These are phyloP conservation scores for Hydractinia echinata DNA, from an alignment of 30 jellyfish, hydroid and myxozoan genomes.

Conservation along the genomic window DNA sequence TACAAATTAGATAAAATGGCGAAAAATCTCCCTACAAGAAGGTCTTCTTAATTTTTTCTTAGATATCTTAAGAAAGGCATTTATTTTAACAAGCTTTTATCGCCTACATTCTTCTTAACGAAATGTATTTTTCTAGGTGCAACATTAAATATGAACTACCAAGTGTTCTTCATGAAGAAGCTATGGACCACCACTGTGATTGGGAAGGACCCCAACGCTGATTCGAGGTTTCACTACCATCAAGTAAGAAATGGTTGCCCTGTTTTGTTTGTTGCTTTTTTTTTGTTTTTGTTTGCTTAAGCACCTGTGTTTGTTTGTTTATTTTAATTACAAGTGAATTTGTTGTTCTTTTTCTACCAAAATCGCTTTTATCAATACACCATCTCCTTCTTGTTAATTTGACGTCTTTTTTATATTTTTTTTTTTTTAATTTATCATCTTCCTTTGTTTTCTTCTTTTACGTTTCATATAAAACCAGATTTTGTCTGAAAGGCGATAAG, in stretches of 20 bases:
- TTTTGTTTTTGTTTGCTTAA: too few relatives aligned
- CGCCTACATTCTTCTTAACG: not conserved
- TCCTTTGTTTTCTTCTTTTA: too few relatives aligned
- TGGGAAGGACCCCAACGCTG: slow-evolving; percentile 84
- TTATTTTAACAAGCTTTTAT: not conserved
- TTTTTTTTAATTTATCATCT: too few relatives aligned
- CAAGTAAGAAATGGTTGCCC: slow-evolving; percentile 35
- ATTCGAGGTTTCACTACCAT: slow-evolving; percentile 70
- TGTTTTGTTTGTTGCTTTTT: too few relatives aligned
- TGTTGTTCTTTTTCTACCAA: too few relatives aligned
- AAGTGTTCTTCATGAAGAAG: slow-evolving; percentile 90
- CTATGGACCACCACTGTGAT: slow-evolving; percentile 86
- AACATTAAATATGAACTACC: slow-evolving; percentile 67
- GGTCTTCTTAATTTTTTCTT: not conserved
- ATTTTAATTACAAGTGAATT: too few relatives aligned
- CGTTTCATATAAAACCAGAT: too few relatives aligned
- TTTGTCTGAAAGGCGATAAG: too few relatives aligned
- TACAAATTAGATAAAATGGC: not conserved
- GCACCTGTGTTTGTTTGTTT: too few relatives aligned
- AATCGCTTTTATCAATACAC: too few relatives aligned
- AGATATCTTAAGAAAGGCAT: not conserved
- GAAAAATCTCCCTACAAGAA: not conserved
- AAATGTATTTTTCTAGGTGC: slow-evolving; percentile 13
- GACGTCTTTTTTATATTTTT: too few relatives aligned
- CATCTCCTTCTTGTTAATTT: too few relatives aligned